Conservation (phyloP, 1,140 invertebrate genomes). For the Neuroterus valhalla region DNA sequence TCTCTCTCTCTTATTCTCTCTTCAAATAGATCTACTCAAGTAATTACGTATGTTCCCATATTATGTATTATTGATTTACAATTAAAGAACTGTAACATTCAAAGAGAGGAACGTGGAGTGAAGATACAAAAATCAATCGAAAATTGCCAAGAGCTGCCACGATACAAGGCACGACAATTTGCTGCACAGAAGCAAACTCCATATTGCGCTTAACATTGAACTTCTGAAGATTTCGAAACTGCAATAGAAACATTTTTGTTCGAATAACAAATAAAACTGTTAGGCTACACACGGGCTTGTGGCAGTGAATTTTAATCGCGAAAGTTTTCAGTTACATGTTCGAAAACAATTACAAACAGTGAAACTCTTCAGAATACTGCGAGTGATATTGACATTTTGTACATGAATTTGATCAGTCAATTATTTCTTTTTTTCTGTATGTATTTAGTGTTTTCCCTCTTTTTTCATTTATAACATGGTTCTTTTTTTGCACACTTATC, state of each 20-base stretch:
- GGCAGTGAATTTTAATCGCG: slow-evolving; percentile 7
- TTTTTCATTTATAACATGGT: not conserved
- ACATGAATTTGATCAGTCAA: slow-evolving; percentile 5
- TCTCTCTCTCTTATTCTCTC: no score
- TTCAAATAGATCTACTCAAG: no score
- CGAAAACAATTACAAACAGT: not conserved
- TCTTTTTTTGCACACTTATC: not conserved
- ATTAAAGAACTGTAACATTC: slow-evolving; percentile 13
- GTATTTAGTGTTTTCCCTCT: not conserved
- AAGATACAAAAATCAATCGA: slow-evolving; percentile 70
- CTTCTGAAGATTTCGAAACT: not conserved
- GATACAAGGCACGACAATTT: slow-evolving; percentile 73
- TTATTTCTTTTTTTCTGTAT: not conserved
- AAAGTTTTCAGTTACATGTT: not conserved
- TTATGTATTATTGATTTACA: not conserved
- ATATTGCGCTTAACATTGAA: slow-evolving; percentile 25
- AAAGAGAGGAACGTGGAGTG: slow-evolving; percentile 27
- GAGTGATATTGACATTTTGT: not conserved
- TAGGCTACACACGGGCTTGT: not conserved
- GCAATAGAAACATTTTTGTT: slow-evolving; percentile 27
- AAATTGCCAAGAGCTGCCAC: slow-evolving; percentile 68
- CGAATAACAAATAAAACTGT: not conserved
- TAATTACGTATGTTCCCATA: not conserved
- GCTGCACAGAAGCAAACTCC: slow-evolving; percentile 62
- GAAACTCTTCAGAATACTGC: no score